Percentiles rank a stretch among this genome's conserved stretches.
These are phyloP conservation scores for Parthenolecanium corni DNA, from an alignment of 2,888 invertebrate species.

Conservation along the genomic window DNA sequence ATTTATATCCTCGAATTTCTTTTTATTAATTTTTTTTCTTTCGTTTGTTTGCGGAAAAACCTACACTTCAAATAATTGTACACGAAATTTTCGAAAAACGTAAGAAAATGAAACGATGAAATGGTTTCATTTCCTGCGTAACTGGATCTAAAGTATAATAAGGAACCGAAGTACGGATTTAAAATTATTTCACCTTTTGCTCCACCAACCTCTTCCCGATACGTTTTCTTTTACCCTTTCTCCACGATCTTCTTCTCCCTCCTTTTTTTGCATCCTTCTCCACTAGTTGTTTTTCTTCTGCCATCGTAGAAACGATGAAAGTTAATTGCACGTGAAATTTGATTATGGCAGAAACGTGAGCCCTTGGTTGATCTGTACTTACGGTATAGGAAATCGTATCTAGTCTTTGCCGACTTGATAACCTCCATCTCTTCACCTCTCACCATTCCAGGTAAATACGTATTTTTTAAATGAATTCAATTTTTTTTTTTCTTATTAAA, in stretches of 20 bases:
- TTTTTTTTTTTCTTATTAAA: too few species aligned
- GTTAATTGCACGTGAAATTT: slow-evolving; percentile 28
- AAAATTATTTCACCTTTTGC: slow-evolving; percentile 23
- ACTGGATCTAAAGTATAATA: slow-evolving; percentile 12
- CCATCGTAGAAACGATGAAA: slow-evolving; percentile 12
- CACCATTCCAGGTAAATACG: too few species aligned
- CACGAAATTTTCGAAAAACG: not conserved
- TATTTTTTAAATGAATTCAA: too few species aligned
- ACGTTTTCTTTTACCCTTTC: not conserved
- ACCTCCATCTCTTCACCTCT: too few species aligned
- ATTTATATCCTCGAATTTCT: too few species aligned
- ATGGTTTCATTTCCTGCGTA: slow-evolving; percentile 5
- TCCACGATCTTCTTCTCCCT: not conserved
- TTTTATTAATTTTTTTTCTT: too few species aligned
- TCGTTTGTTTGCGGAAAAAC: not conserved
- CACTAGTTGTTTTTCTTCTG: not conserved
- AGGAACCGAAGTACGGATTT: slow-evolving; percentile 22
- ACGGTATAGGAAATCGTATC: too few species aligned
- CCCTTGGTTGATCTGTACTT: slow-evolving; percentile 21
- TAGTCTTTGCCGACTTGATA: too few species aligned
- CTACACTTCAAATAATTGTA: not conserved
- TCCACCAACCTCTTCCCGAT: not conserved
- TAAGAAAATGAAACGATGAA: not conserved
- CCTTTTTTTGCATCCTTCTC: slow-evolving; percentile 2
- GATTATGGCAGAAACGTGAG: slow-evolving; percentile 23